Percentiles rank a stretch among this genome's conserved stretches.
Evolutionary conservation across 2,888 invertebrate species (phyloP).

Genomic region (Nomada goodeniana): DNA sequence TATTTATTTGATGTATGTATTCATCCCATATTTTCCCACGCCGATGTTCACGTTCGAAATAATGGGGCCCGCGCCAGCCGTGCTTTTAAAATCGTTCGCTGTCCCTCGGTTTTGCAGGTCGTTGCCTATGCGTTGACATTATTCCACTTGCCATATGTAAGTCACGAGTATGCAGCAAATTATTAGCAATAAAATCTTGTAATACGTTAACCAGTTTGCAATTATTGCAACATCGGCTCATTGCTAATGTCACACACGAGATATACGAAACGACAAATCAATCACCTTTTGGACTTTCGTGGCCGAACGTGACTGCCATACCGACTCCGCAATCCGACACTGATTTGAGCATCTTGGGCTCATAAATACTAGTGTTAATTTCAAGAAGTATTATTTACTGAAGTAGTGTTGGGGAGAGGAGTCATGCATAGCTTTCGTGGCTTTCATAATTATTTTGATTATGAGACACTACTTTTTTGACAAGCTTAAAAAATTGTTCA

Average conservation of each 20-base stretch:
- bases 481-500: too few species aligned
- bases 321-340: too few species aligned
- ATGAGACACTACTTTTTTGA: too few species aligned
- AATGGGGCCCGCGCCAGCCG: background rate
- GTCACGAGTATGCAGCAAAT: conserved; percentile 32
- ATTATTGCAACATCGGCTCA: conserved; percentile 50
- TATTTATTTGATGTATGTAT: conserved; percentile 51
- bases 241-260: background rate
- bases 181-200: conserved; percentile 61
- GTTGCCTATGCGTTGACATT: conserved; percentile 9
- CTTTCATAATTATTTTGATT: too few species aligned
- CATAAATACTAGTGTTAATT: too few species aligned
- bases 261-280: too few species aligned
- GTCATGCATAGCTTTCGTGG: too few species aligned
- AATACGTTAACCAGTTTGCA: conserved; percentile 39
- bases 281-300: too few species aligned
- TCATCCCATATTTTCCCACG: conserved; percentile 21
- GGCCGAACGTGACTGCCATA: too few species aligned
- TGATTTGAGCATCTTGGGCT: too few species aligned
- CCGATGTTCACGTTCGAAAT: background rate
- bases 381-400: too few species aligned
- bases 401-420: too few species aligned
- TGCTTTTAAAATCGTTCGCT: background rate
- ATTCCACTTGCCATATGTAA: conserved; percentile 34
- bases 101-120: background rate